Evolutionary conservation across 1,140 invertebrate genomes (phyloP).

Genomic region (Limonius californicus): DNA sequence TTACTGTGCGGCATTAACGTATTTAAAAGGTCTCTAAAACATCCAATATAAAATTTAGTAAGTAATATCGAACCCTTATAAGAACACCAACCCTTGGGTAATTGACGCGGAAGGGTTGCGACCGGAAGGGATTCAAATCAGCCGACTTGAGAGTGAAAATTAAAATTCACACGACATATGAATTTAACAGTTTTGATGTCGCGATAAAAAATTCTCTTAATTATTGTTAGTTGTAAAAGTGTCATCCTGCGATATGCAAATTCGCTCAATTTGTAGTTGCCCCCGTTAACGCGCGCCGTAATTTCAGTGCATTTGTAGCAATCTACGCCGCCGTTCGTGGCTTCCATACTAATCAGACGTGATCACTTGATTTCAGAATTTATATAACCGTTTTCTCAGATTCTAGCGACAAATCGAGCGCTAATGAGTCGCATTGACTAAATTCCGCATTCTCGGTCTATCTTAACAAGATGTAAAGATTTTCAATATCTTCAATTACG

Average conservation of each 20-base stretch:
- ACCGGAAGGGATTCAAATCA: no score
- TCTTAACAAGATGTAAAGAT: constrained; percentile 14
- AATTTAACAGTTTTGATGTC: background rate
- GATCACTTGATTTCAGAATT: constrained; percentile 15
- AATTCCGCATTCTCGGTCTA: constrained; percentile 13
- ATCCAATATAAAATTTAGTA: no score
- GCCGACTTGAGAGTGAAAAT: background rate
- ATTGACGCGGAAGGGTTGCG: no score
- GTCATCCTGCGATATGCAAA: constrained; percentile 7
- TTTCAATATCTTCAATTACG: constrained; percentile 15
- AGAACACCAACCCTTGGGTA: no score
- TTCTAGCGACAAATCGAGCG: constrained; percentile 14
- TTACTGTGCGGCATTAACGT: no score
- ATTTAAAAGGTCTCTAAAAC: no score
- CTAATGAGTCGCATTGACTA: constrained; percentile 13
- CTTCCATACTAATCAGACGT: constrained; percentile 13
- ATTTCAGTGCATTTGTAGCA: constrained; percentile 15
- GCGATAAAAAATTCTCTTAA: background rate
- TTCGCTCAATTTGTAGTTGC: constrained; percentile 10
- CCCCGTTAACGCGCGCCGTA: constrained; percentile 4
- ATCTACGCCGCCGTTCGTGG: constrained; percentile 10
- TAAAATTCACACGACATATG: constrained; percentile 1
- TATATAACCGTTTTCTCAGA: constrained; percentile 15
- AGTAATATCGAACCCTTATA: no score
- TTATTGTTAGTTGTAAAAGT: background rate